These are phyloP conservation scores for Phalacrocorax pelagicus DNA, from an alignment of 2,113 vertebrate genomes.

Conservation along the genomic window DNA sequence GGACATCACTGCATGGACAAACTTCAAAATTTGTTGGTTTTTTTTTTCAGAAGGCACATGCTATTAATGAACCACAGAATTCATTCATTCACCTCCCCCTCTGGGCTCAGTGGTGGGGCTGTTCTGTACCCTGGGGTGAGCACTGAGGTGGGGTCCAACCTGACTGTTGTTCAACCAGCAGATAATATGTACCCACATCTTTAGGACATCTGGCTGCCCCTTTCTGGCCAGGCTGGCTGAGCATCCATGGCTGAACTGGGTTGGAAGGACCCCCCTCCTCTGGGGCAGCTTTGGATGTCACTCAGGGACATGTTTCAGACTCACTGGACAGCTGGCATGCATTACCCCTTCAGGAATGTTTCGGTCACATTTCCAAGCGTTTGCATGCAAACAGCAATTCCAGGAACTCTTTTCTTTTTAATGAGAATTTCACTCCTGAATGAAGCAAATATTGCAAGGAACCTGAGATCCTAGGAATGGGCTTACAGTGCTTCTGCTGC, in stretches of 20 bases:
- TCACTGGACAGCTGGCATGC: background rate
- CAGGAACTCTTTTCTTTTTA: background rate
- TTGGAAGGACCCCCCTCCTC: background rate
- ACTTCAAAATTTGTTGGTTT: background rate
- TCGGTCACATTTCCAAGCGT: background rate
- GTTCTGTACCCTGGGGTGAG: background rate
- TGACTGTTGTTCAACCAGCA: background rate
- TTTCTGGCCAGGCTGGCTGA: background rate
- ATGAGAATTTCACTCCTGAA: background rate
- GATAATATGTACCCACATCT: background rate
- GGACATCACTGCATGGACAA: background rate
- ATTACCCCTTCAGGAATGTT: background rate
- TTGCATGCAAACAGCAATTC: background rate
- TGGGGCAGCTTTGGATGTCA: background rate
- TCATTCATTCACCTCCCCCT: background rate
- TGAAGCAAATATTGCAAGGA: background rate
- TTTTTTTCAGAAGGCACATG: background rate
- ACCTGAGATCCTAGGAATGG: background rate
- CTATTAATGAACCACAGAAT: background rate
- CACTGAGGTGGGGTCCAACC: background rate
- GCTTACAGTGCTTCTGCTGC: background rate
- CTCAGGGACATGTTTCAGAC: background rate
- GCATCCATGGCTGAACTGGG: background rate
- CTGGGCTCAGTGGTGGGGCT: background rate
- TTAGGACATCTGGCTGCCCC: background rate